These are phyloP conservation scores for Micromussa lordhowensis DNA, from an alignment of 92 coral and sea anemone genomes.

Conservation along the genomic window DNA sequence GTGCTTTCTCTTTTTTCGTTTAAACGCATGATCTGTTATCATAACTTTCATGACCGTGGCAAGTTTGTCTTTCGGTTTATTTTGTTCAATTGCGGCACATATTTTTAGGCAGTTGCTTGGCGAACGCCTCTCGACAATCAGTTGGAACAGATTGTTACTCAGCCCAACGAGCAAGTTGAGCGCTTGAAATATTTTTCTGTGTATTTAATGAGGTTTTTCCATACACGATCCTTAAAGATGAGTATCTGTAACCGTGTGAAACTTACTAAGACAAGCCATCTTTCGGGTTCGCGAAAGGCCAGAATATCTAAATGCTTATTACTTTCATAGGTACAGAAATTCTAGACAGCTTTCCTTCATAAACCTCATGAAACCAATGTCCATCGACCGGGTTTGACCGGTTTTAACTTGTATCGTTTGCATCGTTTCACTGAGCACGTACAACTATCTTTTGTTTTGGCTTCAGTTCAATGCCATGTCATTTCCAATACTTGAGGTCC, in stretches of 20 bases:
- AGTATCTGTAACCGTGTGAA: background rate
- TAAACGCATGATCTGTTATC: background rate
- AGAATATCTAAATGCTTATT: background rate
- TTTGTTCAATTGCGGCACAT: background rate
- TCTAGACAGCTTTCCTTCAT: background rate
- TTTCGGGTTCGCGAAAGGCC: too few relatives aligned
- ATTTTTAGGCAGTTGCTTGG: background rate
- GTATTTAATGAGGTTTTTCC: background rate
- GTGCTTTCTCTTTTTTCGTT: background rate
- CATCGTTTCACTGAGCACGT: background rate
- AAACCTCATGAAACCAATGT: background rate
- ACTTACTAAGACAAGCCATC: background rate
- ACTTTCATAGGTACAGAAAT: background rate
- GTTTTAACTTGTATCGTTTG: background rate
- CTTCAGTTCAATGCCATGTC: background rate
- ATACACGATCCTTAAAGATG: background rate
- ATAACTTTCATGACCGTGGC: background rate
- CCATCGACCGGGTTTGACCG: background rate
- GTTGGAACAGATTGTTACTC: background rate
- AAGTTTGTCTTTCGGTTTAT: background rate
- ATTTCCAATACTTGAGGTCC: background rate
- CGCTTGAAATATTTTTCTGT: background rate
- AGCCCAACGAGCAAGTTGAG: background rate
- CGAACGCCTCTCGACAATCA: background rate
- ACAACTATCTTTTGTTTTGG: background rate